Conservation (phyloP, 53 echinoderm and acorn worm genomes). For the Paelopatides confundens region DNA sequence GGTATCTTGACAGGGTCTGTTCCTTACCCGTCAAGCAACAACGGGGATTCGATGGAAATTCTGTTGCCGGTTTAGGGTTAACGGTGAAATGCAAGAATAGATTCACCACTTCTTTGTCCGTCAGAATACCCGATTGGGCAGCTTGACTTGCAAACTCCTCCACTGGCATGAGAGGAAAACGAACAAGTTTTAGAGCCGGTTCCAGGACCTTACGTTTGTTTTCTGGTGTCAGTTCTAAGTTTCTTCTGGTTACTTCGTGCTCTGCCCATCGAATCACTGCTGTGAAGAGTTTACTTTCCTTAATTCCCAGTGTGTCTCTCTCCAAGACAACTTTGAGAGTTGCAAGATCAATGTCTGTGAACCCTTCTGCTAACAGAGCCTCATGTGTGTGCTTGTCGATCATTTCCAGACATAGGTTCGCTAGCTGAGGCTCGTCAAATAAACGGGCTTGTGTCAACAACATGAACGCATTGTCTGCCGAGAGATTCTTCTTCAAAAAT, state of each 20-base stretch:
- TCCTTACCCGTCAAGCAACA: slow-evolving; percentile 98
- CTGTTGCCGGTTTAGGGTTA: slow-evolving; percentile 93
- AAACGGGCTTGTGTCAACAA: slow-evolving; percentile 88
- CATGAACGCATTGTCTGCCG: slow-evolving; percentile 97
- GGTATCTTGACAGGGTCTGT: slow-evolving; percentile 82
- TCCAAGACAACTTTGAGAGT: slow-evolving; percentile 94
- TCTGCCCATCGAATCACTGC: slow-evolving; percentile 92
- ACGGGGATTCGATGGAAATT: slow-evolving; percentile 92
- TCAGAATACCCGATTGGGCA: slow-evolving; percentile 93
- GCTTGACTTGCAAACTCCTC: slow-evolving; percentile 98
- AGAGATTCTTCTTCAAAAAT: slow-evolving; percentile 94
- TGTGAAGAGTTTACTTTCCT: slow-evolving; percentile 92
- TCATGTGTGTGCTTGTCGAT: slow-evolving; percentile 97
- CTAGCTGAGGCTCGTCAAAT: slow-evolving; percentile 94
- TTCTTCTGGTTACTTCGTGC: slow-evolving; percentile 81
- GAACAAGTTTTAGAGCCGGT: slow-evolving; percentile 85
- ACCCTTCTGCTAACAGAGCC: slow-evolving; percentile 91
- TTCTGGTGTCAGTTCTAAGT: slow-evolving; percentile 78
- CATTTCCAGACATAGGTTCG: slow-evolving; percentile 93
- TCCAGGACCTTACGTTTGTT: slow-evolving; percentile 88
- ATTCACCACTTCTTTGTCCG: slow-evolving; percentile 95
- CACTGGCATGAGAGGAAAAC: slow-evolving; percentile 97
- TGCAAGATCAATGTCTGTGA: slow-evolving; percentile 96
- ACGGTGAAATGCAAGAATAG: slow-evolving; percentile 99
- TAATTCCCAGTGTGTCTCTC: slow-evolving; percentile 92